These are phyloP conservation scores for Tenualosa thibaudeaui DNA, from an alignment of 2,797 vertebrate genomes.

Conservation along the genomic window DNA sequence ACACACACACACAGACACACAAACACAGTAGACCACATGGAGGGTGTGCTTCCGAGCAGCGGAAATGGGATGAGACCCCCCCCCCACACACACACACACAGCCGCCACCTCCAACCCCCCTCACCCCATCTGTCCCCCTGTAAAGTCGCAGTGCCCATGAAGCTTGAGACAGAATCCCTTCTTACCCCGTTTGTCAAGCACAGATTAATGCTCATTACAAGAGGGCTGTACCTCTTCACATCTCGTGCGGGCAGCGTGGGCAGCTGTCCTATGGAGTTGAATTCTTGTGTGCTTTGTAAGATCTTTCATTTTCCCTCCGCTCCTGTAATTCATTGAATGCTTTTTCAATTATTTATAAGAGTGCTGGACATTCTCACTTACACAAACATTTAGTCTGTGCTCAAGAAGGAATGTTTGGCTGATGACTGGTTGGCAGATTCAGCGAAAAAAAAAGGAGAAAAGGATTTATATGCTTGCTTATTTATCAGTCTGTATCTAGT, in stretches of 20 bases:
- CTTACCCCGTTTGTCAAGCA: neutral
- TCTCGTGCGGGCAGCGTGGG: neutral
- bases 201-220: neutral
- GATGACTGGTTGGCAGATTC: neutral
- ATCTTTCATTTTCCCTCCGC: neutral
- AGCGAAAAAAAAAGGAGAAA: neutral
- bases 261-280: neutral
- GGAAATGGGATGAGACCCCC: constrained; percentile 5
- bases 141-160: neutral
- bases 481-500: constrained; percentile 13
- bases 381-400: neutral
- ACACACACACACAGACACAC: neutral
- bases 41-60: constrained; percentile 14
- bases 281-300: neutral
- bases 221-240: no score
- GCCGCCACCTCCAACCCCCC: neutral
- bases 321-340: neutral
- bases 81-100: neutral
- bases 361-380: constrained; percentile 14
- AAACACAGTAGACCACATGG: neutral
- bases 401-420: neutral
- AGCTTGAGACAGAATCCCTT: neutral
- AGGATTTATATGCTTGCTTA: neutral
- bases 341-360: neutral
- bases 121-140: neutral